A percentile compares a stretch with the other conserved stretches of the same genome.
These are phyloP conservation scores for Eupristina koningsbergeri DNA, from an alignment of 1,140 invertebrate species.

Conservation along the genomic window DNA sequence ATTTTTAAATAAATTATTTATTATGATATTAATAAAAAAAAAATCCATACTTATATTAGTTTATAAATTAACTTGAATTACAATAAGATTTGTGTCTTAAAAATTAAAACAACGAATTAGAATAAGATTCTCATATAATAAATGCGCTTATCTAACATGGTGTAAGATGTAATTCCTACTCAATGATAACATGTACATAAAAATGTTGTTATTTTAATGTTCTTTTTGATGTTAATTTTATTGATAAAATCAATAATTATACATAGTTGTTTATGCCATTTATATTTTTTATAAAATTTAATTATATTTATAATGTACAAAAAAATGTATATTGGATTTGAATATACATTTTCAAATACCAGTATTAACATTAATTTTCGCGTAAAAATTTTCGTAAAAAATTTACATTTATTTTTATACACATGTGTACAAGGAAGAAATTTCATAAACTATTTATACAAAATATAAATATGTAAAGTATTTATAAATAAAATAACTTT, in stretches of 20 bases:
- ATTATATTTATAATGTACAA: no score
- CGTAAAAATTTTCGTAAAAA: no score
- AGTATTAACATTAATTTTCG: no score
- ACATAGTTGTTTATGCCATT: not conserved
- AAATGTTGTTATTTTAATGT: no score
- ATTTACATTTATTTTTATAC: no score
- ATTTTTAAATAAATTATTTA: constrained; percentile 41
- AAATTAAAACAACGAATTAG: not conserved
- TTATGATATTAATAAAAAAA: not conserved
- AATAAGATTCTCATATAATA: not conserved
- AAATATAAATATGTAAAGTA: no score
- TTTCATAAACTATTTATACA: not conserved
- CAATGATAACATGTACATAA: no score
- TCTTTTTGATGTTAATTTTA: not conserved
- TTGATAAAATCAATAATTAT: not conserved
- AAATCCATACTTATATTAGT: not conserved
- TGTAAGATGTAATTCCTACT: not conserved
- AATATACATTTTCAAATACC: no score
- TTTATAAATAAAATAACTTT: not conserved
- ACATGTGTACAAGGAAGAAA: no score
- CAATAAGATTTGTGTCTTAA: not conserved
- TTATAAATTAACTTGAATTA: not conserved
- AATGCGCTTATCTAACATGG: not conserved
- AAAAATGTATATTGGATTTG: no score
- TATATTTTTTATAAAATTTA: no score